Evolutionary conservation across 1,140 invertebrate genomes (phyloP), one percentile per base, ranked within the genome.

Genomic region (Heliconius eleuchia): DNA sequence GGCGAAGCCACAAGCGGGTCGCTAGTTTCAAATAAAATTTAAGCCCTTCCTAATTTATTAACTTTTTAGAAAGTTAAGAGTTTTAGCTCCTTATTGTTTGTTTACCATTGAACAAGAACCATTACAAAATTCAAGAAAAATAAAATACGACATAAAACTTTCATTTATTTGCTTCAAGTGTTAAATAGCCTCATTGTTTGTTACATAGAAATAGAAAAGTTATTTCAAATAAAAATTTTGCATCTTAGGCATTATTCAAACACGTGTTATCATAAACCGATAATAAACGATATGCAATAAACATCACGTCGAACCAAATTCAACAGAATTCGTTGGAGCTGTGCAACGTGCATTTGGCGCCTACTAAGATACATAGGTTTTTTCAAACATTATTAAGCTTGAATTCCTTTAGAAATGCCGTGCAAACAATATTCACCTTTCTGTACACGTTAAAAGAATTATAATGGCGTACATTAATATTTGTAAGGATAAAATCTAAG

Each of bases 291-390:
- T 72, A 75, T 66, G 79, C 78, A 79, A 80, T 80, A 81, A 82
- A 83, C 70, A 84, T 85, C 85, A 85, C 83, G 82, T 85, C 76
- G 27, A 80, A 83, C 46, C 86, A 88, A 88, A 87, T 88, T 89
- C 86, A 80, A 78, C 83, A 84, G 83, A 87, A 85, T 83, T 88
- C 84, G 80, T 87, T 85, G 80, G 80, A 83, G 84, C 83, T 87
- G 83, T 91, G 90, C 92, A 92, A 85, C 87, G 86, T 87, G 90
- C 89, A 91, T 93, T 93, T 91, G 92, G 91, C 92, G 92, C 91
- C 91, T 92, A 87, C 82, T 86, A 84, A 89, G 90, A 91, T 91
- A 90, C 87, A 87, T 87, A 87, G 84, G 83, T 91, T 91, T 88
- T 91, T 89, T 93, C 83, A 80, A 88, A 82, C 88, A 91, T 92